Percentiles rank a stretch among this genome's conserved stretches.
phyloP scores from a whole-genome alignment of 2,797 vertebrate genomes.

The Kryptopterus vitreolus region DNA sequence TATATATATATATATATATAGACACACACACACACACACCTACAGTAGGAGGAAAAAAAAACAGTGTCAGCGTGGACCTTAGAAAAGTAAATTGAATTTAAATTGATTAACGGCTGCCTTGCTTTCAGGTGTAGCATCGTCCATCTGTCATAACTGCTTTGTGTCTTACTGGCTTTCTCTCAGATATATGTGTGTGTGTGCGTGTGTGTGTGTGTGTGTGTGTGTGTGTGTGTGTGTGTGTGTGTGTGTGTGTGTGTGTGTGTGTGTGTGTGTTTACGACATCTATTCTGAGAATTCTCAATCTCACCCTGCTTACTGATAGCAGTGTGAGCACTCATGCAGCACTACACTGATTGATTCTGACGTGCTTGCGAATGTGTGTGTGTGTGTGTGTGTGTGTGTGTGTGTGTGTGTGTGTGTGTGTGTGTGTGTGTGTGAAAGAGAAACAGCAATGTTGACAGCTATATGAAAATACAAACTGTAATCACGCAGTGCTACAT shows the following conservation, averaged over 20 bases:
- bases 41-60: background rate
- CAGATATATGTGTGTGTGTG: conserved; percentile 20
- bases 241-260: conserved; percentile 20
- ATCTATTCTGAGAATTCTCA: conserved; percentile 53
- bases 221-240: conserved; percentile 16
- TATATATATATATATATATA: background rate
- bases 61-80: conserved; percentile 47
- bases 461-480: conserved; percentile 34
- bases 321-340: conserved; percentile 57
- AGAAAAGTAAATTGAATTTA: conserved; percentile 64
- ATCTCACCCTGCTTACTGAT: conserved; percentile 52
- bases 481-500: conserved; percentile 28
- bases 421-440: conserved; percentile 8
- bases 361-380: conserved; percentile 39
- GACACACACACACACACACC: background rate
- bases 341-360: conserved; percentile 57
- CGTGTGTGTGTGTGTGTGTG: conserved; percentile 20
- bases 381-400: conserved; percentile 7
- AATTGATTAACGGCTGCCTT: conserved; percentile 70
- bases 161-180: conserved; percentile 54
- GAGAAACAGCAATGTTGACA: conserved; percentile 25
- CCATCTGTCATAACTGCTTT: conserved; percentile 69
- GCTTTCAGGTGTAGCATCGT: conserved; percentile 65
- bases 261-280: conserved; percentile 52
- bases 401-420: conserved; percentile 17